Conservation (phyloP, 1,140 invertebrate genomes). For the Trichonephila clavipes region DNA sequence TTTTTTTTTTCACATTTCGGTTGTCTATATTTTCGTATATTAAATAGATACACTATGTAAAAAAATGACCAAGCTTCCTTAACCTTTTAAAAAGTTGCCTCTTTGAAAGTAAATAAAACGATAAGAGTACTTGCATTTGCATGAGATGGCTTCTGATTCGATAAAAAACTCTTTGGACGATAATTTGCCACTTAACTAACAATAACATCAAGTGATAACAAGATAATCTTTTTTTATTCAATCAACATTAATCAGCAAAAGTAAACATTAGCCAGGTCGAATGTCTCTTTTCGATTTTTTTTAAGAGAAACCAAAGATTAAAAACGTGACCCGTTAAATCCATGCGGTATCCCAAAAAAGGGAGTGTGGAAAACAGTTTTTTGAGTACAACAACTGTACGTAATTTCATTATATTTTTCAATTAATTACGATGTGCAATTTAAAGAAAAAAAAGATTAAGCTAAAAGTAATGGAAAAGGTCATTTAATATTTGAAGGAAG, state of each 20-base stretch:
- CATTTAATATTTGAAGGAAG: no score
- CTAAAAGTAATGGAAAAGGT: no score
- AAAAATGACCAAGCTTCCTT: not conserved
- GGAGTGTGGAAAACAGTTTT: not conserved
- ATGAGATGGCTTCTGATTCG: not conserved
- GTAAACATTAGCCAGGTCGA: constrained; percentile 20
- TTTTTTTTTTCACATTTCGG: no score
- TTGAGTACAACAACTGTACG: no score
- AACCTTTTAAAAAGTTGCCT: constrained; percentile 32
- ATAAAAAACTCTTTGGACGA: not conserved
- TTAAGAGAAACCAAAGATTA: not conserved
- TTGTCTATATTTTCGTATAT: not conserved
- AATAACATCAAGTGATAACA: constrained; percentile 40
- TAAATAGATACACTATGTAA: not conserved
- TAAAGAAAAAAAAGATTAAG: no score
- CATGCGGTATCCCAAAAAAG: not conserved
- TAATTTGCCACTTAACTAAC: constrained; percentile 52
- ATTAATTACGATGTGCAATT: no score
- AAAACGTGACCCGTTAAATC: constrained; percentile 21
- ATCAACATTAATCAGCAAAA: constrained; percentile 4
- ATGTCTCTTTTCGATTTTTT: not conserved
- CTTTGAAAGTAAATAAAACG: constrained; percentile 33
- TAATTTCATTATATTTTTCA: no score
- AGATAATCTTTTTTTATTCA: not conserved
- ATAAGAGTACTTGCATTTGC: constrained; percentile 14